phyloP scores from a whole-genome alignment of 2,797 vertebrate genomes.

The Alectoris magna region DNA sequence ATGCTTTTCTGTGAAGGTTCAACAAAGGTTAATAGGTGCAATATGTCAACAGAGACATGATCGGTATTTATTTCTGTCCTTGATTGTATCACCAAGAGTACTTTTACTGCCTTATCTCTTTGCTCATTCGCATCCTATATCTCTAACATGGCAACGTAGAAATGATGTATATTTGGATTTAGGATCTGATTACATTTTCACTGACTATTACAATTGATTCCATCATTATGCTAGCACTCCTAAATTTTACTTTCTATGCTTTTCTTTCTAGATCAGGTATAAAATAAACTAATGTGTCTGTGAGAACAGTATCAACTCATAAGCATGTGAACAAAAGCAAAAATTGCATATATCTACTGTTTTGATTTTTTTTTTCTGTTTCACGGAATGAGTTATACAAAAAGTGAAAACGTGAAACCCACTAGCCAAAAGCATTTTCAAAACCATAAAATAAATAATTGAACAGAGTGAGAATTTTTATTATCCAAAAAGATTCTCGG shows the following conservation, averaged over 20 bases:
- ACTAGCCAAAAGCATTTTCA: constrained; percentile 28
- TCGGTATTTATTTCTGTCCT: background rate
- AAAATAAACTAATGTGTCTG: background rate
- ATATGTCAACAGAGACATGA: background rate
- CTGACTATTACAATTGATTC: background rate
- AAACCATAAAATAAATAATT: constrained; percentile 52
- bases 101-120: background rate
- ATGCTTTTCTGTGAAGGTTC: background rate
- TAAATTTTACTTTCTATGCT: background rate
- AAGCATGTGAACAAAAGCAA: background rate
- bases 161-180: constrained; percentile 8
- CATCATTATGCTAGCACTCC: background rate
- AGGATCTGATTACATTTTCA: constrained; percentile 19
- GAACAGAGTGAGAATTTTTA: constrained; percentile 1
- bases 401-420: constrained; percentile 18
- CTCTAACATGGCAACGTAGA: constrained; percentile 15
- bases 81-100: background rate
- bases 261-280: background rate
- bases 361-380: background rate
- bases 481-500: background rate
- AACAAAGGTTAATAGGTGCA: background rate
- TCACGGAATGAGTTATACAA: background rate
- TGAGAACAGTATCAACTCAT: background rate
- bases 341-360: background rate
- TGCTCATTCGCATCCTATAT: background rate